Evolutionary conservation across 2,797 vertebrate genomes (phyloP), one percentile per base, ranked within the genome.

Genomic region (Pyrocephalus nanus): DNA sequence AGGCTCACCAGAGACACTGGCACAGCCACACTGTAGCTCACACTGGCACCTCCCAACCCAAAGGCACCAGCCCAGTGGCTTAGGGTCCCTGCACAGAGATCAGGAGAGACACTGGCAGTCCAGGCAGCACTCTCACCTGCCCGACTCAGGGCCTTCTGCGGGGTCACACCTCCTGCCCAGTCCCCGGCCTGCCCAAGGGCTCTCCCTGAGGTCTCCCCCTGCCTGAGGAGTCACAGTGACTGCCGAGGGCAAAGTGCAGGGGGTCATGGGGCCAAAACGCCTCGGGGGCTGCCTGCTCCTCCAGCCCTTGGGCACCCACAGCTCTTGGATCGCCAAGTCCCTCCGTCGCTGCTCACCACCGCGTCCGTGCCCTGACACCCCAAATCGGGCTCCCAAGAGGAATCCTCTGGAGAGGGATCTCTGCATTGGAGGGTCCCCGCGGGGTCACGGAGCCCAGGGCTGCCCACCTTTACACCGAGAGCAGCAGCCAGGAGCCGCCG

Each of bases 301-400:
- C 8, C 1, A 4, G 57, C n/a, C 58, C 65, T 17, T 4, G 65
- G 29, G 38, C 15, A 8, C 2, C 50, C 1, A 4, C 75, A 71
- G 20, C 26, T 9, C 65, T 51, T 7, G 60, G 10, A 27, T 20
- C 5, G 1, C 13, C 65, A 3, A 22, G n/a, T 23, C 38, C 32
- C 36, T 26, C 38, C 65, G 57, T 13, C 64, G 11, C 51, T 6
- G 32, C 50, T n/a, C 55, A 23, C 12, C 40, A 5, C 38, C 2
- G 7, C 7, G 4, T 15, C 45, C 13, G 6, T 17, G 53, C 40
- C 60, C 62, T 5, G 2, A 14, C 32, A 10, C 12, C 1, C 29
- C 3, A 1, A 0, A 36, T 7, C 4, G 2, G 23, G 15, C 43
- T 55, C 5, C 62, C 1, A 6, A n/a, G 19, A 7, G 4, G 13